Evolutionary conservation across 2,113 vertebrate species (phyloP), one percentile per base, ranked within the genome.

Genomic region (Nycticorax nycticorax): DNA sequence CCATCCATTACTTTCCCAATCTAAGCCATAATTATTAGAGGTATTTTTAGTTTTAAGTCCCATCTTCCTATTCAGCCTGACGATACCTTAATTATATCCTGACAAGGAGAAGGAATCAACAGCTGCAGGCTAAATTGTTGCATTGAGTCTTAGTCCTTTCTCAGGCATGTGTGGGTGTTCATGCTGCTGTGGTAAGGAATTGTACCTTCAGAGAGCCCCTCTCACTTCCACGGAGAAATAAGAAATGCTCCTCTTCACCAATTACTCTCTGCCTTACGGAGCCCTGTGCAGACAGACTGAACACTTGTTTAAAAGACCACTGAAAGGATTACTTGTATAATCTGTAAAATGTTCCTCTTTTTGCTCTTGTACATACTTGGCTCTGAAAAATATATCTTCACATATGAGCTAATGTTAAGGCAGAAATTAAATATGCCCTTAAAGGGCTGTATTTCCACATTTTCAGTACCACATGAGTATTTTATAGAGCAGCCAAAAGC

Each of bases 11-110:
- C 72, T 91, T 94, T 59, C 91, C 52, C 50, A 76, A 83, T 87
- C 91, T 88, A 97, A 96, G 89, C 96, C 96, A 4, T 96, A 97
- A 98, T 98, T 98, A 98, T 59, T 67, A 48, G 78, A 62, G 28
- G 45, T 97, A 98, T 97, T 98, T 98, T 98, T 98, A 98, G 97
- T 76, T 60, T 91, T 92, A 97, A 97, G 77, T 93, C 69, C 55
- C 91, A 87, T 96, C 94, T 98, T 97, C 68, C 80, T 85, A 79
- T 92, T 94, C 80, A 85, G 41, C 71, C 84, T 97, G 97, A 96
- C 39, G 26, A 83, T 86, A 96, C 92, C 57, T 96, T 98, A 97
- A 97, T 98, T 97, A 95, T 68, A 97, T 91, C 91, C 91, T 97
- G 82, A 63, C 96, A 89, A 85, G 74, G 84, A 91, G 71, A 56